A percentile compares a stretch with the other conserved stretches of the same genome.
Evolutionary conservation across 2,113 vertebrate genomes (phyloP).

Genomic region (Xyliphius kryptos): DNA sequence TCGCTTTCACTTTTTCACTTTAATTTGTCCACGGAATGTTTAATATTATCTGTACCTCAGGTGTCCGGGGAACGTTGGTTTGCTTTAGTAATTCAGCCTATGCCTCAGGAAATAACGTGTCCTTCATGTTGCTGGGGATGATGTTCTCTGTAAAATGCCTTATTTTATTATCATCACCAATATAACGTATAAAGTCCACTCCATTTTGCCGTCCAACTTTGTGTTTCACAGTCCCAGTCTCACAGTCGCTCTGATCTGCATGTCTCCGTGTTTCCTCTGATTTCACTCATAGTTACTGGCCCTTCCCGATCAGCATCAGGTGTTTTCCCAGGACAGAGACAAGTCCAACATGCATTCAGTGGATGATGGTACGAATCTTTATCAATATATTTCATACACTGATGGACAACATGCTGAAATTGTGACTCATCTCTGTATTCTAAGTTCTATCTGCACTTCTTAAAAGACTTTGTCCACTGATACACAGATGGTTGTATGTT

Average conservation of each 20-base stretch:
- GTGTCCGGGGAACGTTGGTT: too few species aligned
- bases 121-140: background rate
- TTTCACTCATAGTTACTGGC: background rate
- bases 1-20: too few species aligned
- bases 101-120: background rate
- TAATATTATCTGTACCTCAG: too few species aligned
- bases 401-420: background rate
- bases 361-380: background rate
- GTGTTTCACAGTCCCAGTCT: background rate
- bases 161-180: background rate
- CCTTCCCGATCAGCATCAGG: slow-evolving; percentile 1
- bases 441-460: background rate
- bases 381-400: background rate
- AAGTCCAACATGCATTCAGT: background rate
- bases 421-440: background rate
- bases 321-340: background rate
- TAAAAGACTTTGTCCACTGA: background rate
- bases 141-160: background rate
- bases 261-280: background rate
- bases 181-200: background rate
- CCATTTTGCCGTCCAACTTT: background rate
- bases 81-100: background rate
- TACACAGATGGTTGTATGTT: background rate
- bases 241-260: background rate
- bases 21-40: too few species aligned